Conservation (phyloP, 1,140 invertebrate species). For the Glossosoma conforme region DNA sequence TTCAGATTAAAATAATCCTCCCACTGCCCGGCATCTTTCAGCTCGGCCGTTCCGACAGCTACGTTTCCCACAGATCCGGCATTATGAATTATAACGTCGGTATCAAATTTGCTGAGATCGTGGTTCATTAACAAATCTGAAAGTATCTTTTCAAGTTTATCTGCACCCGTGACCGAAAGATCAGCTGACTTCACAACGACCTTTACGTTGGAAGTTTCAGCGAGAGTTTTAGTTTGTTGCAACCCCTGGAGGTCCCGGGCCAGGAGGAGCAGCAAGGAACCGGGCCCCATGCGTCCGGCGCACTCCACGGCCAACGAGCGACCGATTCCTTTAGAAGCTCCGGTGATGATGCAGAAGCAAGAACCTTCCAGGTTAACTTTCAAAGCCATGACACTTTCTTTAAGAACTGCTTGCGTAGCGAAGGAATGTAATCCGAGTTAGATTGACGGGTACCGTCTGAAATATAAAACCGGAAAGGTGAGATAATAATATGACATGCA, state of each 20-base stretch:
- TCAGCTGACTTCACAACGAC: conserved; percentile 54
- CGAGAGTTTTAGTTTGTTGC: conserved; percentile 55
- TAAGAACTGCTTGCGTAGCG: background rate
- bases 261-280: conserved; percentile 69
- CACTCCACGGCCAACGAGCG: conserved; percentile 68
- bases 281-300: conserved; percentile 53
- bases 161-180: conserved; percentile 48
- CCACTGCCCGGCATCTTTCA: conserved; percentile 57
- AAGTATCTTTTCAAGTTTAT: conserved; percentile 49
- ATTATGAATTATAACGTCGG: conserved; percentile 81
- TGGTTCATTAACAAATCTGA: conserved; percentile 39
- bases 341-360: conserved; percentile 66
- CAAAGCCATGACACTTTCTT: conserved; percentile 21
- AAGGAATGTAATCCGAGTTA: background rate
- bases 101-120: conserved; percentile 54
- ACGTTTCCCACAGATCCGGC: conserved; percentile 81
- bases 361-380: conserved; percentile 46
- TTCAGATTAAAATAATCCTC: conserved; percentile 72
- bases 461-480: too few relatives aligned
- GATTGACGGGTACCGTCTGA: too few relatives aligned
- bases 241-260: conserved; percentile 66
- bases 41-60: conserved; percentile 53
- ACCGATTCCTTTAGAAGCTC: conserved; percentile 86
- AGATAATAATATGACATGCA: too few relatives aligned
- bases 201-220: conserved; percentile 50